A percentile compares a stretch with the other conserved stretches of the same genome.
These are phyloP conservation scores for Bibio marci DNA, from an alignment of 2,888 invertebrate genomes.

Conservation along the genomic window DNA sequence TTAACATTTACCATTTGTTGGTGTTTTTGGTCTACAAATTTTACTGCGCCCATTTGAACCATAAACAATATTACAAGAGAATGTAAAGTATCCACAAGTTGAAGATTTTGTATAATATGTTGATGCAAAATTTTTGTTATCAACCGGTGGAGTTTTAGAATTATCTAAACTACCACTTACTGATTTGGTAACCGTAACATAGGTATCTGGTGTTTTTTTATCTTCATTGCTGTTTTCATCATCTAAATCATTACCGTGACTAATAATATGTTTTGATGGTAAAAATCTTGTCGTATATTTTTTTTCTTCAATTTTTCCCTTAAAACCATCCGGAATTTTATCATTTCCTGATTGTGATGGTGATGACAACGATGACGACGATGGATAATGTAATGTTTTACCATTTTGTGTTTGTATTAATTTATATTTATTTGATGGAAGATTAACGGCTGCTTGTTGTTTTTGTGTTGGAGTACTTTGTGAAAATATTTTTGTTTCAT, in stretches of 20 bases:
- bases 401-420: conserved; percentile 27
- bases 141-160: conserved; percentile 37
- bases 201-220: conserved; percentile 37
- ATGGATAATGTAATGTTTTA: conserved; percentile 10
- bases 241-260: conserved; percentile 6
- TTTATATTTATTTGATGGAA: conserved; percentile 15
- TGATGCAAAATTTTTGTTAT: conserved; percentile 55
- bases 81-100: conserved; percentile 74
- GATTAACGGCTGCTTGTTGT: conserved; percentile 19
- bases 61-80: conserved; percentile 65
- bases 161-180: conserved; percentile 54
- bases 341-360: conserved; percentile 16
- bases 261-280: conserved; percentile 13
- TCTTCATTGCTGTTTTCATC: conserved; percentile 15
- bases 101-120: conserved; percentile 76
- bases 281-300: conserved; percentile 26
- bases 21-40: conserved; percentile 65
- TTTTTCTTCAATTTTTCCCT: conserved; percentile 21
- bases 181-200: conserved; percentile 64
- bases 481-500: conserved; percentile 14
- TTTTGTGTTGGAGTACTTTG: conserved; percentile 22
- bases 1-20: conserved; percentile 49
- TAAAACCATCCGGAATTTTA: conserved; percentile 25
- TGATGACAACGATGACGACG: conserved; percentile 5
- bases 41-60: conserved; percentile 61